phyloP scores from a whole-genome alignment of 2,888 invertebrate species.

The Drosophila buzzatii region DNA sequence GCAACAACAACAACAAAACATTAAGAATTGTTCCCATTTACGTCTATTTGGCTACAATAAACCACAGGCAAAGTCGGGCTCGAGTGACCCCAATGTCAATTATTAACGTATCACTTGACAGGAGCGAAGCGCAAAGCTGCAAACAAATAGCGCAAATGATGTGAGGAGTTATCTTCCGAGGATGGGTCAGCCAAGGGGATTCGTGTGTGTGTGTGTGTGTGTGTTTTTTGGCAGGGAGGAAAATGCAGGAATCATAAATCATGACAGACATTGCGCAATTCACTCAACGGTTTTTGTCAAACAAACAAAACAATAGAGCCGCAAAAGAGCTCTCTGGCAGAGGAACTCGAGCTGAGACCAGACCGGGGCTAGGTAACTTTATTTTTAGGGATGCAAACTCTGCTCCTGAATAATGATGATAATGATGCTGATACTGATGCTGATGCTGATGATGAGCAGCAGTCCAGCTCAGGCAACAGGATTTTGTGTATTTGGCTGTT shows the following conservation, averaged over 20 bases:
- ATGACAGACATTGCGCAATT: constrained; percentile 65
- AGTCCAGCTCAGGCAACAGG: constrained; percentile 32
- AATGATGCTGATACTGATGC: constrained; percentile 36
- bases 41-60: constrained; percentile 66
- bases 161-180: constrained; percentile 42
- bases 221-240: constrained; percentile 42
- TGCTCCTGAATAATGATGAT: constrained; percentile 35
- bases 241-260: constrained; percentile 69
- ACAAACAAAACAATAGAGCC: constrained; percentile 72
- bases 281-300: constrained; percentile 78
- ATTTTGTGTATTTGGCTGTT: constrained; percentile 62
- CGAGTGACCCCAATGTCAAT: constrained; percentile 83
- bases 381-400: constrained; percentile 63
- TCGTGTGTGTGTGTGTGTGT: not conserved
- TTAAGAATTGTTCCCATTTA: constrained; percentile 41
- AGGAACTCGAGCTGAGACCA: constrained; percentile 24
- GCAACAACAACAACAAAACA: not conserved
- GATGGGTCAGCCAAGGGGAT: constrained; percentile 44
- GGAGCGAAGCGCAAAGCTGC: constrained; percentile 62
- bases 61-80: constrained; percentile 65
- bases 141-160: constrained; percentile 76
- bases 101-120: constrained; percentile 85
- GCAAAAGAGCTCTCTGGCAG: constrained; percentile 34
- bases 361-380: constrained; percentile 60
- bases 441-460: constrained; percentile 39